Base-by-base conservation (phyloP, 2,113 vertebrate species). In the Hiodon alosoides region DNA sequence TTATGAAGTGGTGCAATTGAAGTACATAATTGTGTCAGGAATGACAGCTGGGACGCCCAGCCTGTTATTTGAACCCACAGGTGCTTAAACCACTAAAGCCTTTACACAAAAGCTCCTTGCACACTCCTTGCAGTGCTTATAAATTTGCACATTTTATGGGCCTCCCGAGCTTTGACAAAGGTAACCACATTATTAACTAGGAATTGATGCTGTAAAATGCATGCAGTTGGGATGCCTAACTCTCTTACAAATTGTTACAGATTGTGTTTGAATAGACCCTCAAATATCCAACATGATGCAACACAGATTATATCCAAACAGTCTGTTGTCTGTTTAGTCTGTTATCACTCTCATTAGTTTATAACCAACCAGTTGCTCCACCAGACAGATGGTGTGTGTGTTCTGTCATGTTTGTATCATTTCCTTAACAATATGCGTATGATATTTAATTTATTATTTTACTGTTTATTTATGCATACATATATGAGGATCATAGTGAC, bases 181-280 rank as follows among this genome's bases (percentile, higher is more conserved):
- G 85, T 67, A 85, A 80, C 82, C 83, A 79, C 81, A 72, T 76
- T 70, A 73, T 85, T 88, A 85, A 84, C 82, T 79, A 77, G 71
- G 75, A 77, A 77, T 79, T 59, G 13, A 3, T 64, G 78, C 77
- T 48, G 73, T 77, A 80, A 66, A 78, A 79, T 66, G 59, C 72
- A 1, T 9, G 77, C 83, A 83, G 74, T 77, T 74, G 78, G 75
- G 78, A 81, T 78, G 68, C 79, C 85, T 89, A 86, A 87, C 85
- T 88, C 85, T 84, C 79, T 47, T 0, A 65, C 82, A 86, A 85
- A 83, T 84, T 86, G 79, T 83, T 73, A 79, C 71, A 80, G 85
- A 89, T 88, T 84, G 80, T 81, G 86, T 85, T 80, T 72, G 81
- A 86, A 89, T 85, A 81, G 81, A 78, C 85, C 81, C 89, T 89